A percentile compares a stretch with the other conserved stretches of the same genome.
Evolutionary conservation across 1,140 invertebrate species (phyloP).

Genomic region (Aphelenchoides besseyi): DNA sequence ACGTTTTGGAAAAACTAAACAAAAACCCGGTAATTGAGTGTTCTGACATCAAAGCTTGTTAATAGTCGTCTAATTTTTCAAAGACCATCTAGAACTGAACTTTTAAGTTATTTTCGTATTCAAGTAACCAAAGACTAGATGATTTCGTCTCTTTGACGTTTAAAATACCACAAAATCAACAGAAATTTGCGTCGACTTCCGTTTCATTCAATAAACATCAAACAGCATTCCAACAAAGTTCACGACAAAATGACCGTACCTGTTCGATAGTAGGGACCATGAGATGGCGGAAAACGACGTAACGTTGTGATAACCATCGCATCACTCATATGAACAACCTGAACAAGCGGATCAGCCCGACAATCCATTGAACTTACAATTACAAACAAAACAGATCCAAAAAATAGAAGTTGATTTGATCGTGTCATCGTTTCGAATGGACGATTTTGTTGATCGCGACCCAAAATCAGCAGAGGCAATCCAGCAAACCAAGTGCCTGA

Average conservation of each 20-base stretch:
- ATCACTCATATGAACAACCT: neutral
- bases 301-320: neutral
- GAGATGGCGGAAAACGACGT: neutral
- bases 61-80: neutral
- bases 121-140: neutral
- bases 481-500: neutral
- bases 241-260: neutral
- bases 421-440: neutral
- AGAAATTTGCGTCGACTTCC: too few species aligned
- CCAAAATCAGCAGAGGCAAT: neutral
- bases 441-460: neutral
- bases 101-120: neutral
- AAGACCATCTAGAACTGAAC: neutral
- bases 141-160: neutral
- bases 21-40: neutral
- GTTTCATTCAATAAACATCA: too few species aligned
- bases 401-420: neutral
- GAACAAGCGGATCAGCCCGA: neutral
- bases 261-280: neutral
- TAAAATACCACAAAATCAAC: neutral
- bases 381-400: neutral
- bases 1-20: conserved; percentile 16
- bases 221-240: too few species aligned
- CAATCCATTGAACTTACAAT: conserved; percentile 1
- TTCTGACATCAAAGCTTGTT: neutral